phyloP scores from a whole-genome alignment of 2,888 invertebrate genomes.

The Leucozona laternaria region DNA sequence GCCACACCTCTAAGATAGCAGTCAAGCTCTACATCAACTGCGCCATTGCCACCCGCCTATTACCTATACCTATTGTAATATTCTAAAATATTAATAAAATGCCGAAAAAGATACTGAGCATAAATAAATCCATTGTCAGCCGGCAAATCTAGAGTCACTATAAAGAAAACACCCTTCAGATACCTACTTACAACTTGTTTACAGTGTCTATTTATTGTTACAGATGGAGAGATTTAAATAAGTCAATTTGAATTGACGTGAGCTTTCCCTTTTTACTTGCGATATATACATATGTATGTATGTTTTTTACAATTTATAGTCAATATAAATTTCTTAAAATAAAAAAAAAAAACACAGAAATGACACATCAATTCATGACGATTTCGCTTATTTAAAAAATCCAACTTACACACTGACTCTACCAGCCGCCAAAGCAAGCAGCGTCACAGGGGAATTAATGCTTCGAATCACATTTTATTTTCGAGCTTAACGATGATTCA shows the following conservation, averaged over 20 bases:
- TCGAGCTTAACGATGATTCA: constrained; percentile 39
- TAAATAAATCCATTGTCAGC: no score
- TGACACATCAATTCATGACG: constrained; percentile 11
- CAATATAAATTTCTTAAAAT: not conserved
- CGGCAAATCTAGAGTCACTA: no score
- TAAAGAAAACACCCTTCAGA: no score
- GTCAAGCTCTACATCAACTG: no score
- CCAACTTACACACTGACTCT: not conserved
- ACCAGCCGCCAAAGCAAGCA: not conserved
- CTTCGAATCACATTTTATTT: constrained; percentile 44
- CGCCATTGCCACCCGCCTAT: no score
- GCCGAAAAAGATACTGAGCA: no score
- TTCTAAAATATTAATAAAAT: no score
- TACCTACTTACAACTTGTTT: not conserved
- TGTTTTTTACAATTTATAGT: not conserved
- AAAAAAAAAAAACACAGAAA: not conserved
- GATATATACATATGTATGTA: no score
- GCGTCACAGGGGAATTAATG: constrained; percentile 41
- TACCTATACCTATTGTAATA: no score
- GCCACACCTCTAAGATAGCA: no score
- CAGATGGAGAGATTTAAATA: not conserved
- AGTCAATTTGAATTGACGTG: not conserved
- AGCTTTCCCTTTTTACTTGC: not conserved
- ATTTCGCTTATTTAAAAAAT: constrained; percentile 3
- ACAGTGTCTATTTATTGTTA: not conserved